phyloP scores from a whole-genome alignment of 1,140 invertebrate species.

The Drosophila teissieri region DNA sequence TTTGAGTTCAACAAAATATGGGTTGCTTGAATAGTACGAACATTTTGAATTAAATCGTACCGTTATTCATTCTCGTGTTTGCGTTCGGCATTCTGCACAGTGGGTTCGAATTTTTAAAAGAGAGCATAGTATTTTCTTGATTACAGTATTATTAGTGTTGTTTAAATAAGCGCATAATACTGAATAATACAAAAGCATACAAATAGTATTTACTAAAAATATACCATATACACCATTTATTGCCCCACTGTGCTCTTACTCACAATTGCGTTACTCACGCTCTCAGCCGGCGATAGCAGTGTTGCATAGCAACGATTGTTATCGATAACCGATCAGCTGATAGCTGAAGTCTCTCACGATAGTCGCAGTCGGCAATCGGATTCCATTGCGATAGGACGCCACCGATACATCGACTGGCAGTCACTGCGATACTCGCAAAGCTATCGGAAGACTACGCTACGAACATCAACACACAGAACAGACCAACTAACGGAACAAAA shows the following conservation, averaged over 20 bases:
- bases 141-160: no score
- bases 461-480: not conserved
- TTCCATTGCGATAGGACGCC: not conserved
- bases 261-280: not conserved
- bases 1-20: no score
- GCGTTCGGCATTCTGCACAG: not conserved
- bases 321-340: slow-evolving; percentile 5
- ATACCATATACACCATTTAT: no score
- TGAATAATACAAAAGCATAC: no score
- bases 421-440: not conserved
- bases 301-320: not conserved
- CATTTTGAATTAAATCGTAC: not conserved
- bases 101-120: not conserved
- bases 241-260: not conserved
- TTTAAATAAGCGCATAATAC: no score
- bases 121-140: no score
- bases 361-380: no score
- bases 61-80: not conserved
- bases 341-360: not conserved
- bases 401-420: not conserved
- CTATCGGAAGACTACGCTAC: no score
- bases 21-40: no score
- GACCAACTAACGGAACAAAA: slow-evolving; percentile 5
- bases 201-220: no score
- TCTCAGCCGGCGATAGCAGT: not conserved